A percentile compares a stretch with the other conserved stretches of the same genome.
phyloP scores from a whole-genome alignment of 2,797 vertebrate species.

The Pseudocheirus occidentalis region DNA sequence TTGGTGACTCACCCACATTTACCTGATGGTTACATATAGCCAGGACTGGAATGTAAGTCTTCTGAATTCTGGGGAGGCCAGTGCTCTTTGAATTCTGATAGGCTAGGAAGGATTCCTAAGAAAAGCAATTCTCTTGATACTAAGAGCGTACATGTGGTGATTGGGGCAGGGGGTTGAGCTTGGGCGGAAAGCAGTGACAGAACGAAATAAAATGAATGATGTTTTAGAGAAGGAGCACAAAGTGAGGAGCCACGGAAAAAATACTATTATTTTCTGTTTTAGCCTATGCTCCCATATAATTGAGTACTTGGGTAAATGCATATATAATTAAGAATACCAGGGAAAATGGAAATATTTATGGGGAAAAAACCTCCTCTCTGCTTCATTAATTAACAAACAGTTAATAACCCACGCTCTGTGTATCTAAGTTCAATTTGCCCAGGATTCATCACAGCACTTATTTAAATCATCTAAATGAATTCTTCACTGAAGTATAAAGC shows the following conservation, averaged over 20 bases:
- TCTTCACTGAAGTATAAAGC: slow-evolving; percentile 39
- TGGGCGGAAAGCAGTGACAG: not conserved
- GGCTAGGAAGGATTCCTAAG: not conserved
- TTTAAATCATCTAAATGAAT: slow-evolving; percentile 22
- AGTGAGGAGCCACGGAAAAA: not conserved
- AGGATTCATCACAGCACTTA: not conserved
- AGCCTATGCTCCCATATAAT: not conserved
- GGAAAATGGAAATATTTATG: not conserved
- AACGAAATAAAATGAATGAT: not conserved
- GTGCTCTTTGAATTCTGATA: not conserved
- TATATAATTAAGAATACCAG: not conserved
- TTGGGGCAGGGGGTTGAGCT: not conserved
- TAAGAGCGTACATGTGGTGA: not conserved
- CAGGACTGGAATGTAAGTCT: not conserved
- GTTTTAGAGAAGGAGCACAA: not conserved
- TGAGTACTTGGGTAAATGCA: not conserved
- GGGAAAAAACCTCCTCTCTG: not conserved
- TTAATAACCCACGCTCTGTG: not conserved
- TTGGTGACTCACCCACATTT: not conserved
- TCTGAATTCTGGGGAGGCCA: not conserved
- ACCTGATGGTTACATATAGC: not conserved
- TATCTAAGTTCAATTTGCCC: slow-evolving; percentile 7
- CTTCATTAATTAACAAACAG: not conserved
- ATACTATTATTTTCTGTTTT: not conserved
- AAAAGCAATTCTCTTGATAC: not conserved